These are phyloP conservation scores for Folsomia manolachei DNA, from an alignment of 2,888 invertebrate genomes.

Conservation along the genomic window DNA sequence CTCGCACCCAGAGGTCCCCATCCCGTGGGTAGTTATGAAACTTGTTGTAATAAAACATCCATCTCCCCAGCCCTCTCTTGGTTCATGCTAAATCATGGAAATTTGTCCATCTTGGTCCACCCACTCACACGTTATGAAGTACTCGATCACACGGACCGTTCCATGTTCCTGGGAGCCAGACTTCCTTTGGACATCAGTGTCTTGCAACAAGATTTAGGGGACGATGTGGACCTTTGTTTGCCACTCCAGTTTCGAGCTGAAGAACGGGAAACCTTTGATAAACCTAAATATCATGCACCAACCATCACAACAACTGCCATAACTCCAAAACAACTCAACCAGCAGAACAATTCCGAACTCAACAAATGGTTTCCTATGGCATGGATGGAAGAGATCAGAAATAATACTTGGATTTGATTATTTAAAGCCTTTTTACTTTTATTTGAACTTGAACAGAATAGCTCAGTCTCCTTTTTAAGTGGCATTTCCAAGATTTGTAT, in stretches of 20 bases:
- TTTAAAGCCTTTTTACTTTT: too few relatives aligned
- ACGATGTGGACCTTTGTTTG: conserved; percentile 39
- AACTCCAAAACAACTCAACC: too few relatives aligned
- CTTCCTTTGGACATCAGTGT: conserved; percentile 37
- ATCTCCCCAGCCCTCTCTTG: conserved; percentile 39
- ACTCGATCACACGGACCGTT: conserved; percentile 40
- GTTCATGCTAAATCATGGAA: conserved; percentile 47
- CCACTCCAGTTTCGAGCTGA: conserved; percentile 22
- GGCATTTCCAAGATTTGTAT: too few relatives aligned
- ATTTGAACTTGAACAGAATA: too few relatives aligned
- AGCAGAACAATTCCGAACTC: too few relatives aligned
- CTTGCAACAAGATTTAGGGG: conserved; percentile 33
- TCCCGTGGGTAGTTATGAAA: conserved; percentile 43
- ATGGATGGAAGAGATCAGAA: too few relatives aligned
- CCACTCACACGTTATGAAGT: conserved; percentile 45
- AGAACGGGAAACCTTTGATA: too few relatives aligned
- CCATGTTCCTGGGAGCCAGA: conserved; percentile 43
- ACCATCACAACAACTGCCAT: too few relatives aligned
- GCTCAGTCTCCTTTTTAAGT: too few relatives aligned
- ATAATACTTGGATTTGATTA: too few relatives aligned
- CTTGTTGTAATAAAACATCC: conserved; percentile 47
- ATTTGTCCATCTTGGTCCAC: conserved; percentile 44
- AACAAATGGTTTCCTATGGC: too few relatives aligned
- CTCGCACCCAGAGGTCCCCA: conserved; percentile 43
- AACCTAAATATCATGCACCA: too few relatives aligned